A percentile compares a stretch with the other conserved stretches of the same genome.
Evolutionary conservation across 2,113 vertebrate genomes (phyloP).

Genomic region (Osmerus mordax): DNA sequence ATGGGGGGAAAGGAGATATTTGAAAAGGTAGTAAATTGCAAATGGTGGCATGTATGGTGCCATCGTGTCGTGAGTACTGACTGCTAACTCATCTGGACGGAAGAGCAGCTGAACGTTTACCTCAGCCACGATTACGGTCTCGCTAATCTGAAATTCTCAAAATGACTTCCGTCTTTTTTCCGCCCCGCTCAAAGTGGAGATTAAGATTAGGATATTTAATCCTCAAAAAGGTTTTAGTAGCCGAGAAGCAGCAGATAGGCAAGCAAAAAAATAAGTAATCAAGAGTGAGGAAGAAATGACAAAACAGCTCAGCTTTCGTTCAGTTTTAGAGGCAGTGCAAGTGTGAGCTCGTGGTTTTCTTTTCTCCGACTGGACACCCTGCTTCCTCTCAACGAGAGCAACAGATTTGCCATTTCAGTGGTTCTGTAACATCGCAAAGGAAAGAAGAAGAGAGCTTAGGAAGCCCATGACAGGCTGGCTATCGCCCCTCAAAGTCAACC

Average conservation of each 20-base stretch:
- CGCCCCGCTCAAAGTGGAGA: slow-evolving; percentile 1
- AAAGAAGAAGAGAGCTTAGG: neutral
- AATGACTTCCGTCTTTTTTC: slow-evolving; percentile 5
- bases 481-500: neutral
- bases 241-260: slow-evolving; percentile 25
- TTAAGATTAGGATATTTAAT: slow-evolving; percentile 5
- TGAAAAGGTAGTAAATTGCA: too few species aligned
- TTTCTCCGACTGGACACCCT: slow-evolving; percentile 1
- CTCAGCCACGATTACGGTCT: too few species aligned
- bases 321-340: slow-evolving; percentile 24
- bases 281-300: slow-evolving; percentile 18
- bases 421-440: neutral
- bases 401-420: neutral
- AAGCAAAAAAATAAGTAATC: slow-evolving; percentile 17
- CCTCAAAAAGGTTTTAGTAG: slow-evolving; percentile 31
- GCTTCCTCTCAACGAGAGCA: neutral
- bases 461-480: neutral
- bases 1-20: too few species aligned
- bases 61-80: too few species aligned
- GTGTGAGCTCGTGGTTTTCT: slow-evolving; percentile 26
- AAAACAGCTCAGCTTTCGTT: slow-evolving; percentile 29
- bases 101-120: too few species aligned
- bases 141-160: too few species aligned
- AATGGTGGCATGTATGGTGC: too few species aligned
- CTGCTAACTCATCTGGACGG: too few species aligned